These are phyloP conservation scores for Platichthys stellatus DNA, from an alignment of 2,113 vertebrate genomes.

Conservation along the genomic window DNA sequence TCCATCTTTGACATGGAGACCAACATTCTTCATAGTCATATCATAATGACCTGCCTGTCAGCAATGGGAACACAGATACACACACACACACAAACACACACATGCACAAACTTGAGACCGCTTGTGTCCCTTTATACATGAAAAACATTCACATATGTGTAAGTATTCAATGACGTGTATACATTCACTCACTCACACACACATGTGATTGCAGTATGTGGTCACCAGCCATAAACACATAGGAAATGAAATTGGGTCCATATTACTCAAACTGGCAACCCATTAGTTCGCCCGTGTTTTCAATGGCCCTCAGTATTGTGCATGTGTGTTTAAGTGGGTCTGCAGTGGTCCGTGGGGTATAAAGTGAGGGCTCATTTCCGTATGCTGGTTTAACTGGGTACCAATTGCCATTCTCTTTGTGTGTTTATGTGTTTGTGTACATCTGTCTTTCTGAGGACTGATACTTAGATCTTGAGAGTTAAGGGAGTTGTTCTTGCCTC, in stretches of 20 bases:
- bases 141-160: conserved; percentile 50
- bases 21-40: conserved; percentile 41
- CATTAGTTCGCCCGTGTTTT: conserved; percentile 57
- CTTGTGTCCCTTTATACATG: conserved; percentile 24
- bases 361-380: conserved; percentile 62
- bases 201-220: conserved; percentile 19
- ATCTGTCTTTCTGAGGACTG: not conserved
- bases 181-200: not conserved
- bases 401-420: not conserved
- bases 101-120: conserved; percentile 1
- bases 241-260: conserved; percentile 57
- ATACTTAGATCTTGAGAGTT: not conserved
- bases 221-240: conserved; percentile 56
- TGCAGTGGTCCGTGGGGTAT: conserved; percentile 40
- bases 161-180: conserved; percentile 12
- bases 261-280: conserved; percentile 63
- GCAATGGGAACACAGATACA: conserved; percentile 4
- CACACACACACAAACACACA: not conserved
- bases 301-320: conserved; percentile 25
- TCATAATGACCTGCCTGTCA: conserved; percentile 26
- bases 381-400: conserved; percentile 33
- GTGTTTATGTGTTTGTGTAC: not conserved
- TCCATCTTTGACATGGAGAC: conserved; percentile 42
- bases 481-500: not conserved
- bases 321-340: conserved; percentile 27